Evolutionary conservation across 2,797 vertebrate species (phyloP).

Genomic region (Bufotes viridis): DNA sequence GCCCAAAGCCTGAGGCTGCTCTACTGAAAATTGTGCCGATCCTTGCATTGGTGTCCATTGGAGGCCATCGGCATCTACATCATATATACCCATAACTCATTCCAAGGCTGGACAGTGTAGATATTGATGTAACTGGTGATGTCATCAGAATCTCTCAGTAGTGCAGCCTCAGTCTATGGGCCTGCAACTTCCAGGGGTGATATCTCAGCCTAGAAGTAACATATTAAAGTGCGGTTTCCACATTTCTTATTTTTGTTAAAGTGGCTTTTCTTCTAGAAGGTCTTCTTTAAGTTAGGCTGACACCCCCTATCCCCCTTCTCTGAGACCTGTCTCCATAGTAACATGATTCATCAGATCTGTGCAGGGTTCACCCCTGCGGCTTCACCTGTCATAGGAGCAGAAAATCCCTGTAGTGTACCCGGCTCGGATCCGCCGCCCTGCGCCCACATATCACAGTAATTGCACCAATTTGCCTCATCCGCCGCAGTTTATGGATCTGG

Average conservation of each 20-base stretch:
- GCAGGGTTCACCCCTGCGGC: not conserved
- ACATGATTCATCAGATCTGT: not conserved
- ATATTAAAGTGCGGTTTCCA: not conserved
- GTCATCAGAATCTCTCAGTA: not conserved
- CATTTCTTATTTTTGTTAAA: not conserved
- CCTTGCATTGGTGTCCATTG: no score
- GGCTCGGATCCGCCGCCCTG: not conserved
- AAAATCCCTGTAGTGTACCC: not conserved
- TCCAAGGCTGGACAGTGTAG: no score
- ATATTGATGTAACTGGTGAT: no score
- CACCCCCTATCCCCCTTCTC: not conserved
- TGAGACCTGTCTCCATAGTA: not conserved
- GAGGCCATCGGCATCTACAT: no score
- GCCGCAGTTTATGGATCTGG: constrained; percentile 1
- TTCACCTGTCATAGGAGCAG: not conserved
- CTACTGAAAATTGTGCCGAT: no score
- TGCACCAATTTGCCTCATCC: constrained; percentile 24
- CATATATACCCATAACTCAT: no score
- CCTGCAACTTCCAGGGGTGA: not conserved
- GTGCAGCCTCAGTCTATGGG: not conserved
- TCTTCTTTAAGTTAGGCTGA: not conserved
- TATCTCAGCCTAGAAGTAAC: not conserved
- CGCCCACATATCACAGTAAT: constrained; percentile 14
- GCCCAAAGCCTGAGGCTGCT: no score
- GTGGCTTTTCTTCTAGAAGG: not conserved